Percentiles rank a stretch among this genome's conserved stretches.
Conservation (phyloP, 2,797 vertebrate genomes). For the Dipus sagitta region DNA sequence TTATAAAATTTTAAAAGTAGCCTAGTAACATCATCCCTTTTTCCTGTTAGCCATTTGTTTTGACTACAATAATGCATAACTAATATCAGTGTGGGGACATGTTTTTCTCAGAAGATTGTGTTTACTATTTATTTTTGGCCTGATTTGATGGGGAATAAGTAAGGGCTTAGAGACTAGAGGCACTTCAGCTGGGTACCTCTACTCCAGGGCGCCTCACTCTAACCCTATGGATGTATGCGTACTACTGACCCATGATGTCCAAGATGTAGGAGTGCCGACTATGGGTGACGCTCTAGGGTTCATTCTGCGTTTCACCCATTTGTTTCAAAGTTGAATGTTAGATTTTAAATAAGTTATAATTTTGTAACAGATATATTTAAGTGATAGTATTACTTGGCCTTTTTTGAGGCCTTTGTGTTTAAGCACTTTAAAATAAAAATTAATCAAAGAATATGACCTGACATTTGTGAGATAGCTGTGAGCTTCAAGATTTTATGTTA, state of each 20-base stretch:
- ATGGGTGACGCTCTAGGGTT: conserved; percentile 65
- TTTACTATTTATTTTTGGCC: conserved; percentile 51
- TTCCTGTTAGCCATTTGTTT: conserved; percentile 56
- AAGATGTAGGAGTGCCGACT: conserved; percentile 42
- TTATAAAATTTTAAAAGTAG: conserved; percentile 49
- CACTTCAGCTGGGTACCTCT: conserved; percentile 63
- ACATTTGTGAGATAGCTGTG: conserved; percentile 63
- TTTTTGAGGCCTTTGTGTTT: conserved; percentile 82
- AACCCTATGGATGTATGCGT: conserved; percentile 73
- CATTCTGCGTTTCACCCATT: conserved; percentile 77
- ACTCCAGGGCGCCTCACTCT: conserved; percentile 62
- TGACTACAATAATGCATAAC: conserved; percentile 48
- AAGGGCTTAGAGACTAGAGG: conserved; percentile 62
- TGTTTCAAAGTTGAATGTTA: conserved; percentile 81
- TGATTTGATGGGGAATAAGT: conserved; percentile 56
- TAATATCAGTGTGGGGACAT: conserved; percentile 45
- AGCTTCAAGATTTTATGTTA: conserved; percentile 66
- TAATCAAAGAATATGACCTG: conserved; percentile 64
- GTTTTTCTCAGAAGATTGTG: conserved; percentile 64
- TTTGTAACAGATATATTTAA: conserved; percentile 79
- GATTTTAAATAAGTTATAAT: conserved; percentile 76
- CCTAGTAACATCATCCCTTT: conserved; percentile 64
- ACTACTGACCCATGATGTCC: background rate
- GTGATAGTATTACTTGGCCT: conserved; percentile 77
- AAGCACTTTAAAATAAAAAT: conserved; percentile 84